These are phyloP conservation scores for Manis javanica DNA, from an alignment of 2,797 vertebrate species.

Conservation along the genomic window DNA sequence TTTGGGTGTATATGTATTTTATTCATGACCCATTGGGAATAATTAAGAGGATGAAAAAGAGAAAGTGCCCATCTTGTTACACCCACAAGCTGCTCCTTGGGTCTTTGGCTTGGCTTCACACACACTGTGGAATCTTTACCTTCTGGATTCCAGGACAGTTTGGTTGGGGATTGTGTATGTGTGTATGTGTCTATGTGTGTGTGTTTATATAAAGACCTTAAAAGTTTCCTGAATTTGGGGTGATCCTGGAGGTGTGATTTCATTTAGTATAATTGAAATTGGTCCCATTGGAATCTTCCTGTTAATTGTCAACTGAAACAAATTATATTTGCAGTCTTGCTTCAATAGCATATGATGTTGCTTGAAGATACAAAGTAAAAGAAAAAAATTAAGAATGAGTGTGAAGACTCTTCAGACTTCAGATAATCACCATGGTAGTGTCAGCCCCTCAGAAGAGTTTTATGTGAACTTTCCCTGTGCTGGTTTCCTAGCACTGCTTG, in stretches of 20 bases:
- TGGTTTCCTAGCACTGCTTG: background rate
- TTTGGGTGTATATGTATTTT: background rate
- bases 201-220: background rate
- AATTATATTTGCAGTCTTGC: constrained; percentile 1
- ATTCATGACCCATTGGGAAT: background rate
- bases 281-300: background rate
- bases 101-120: background rate
- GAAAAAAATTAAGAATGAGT: background rate
- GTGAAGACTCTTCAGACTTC: background rate
- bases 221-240: background rate
- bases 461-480: background rate
- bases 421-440: background rate
- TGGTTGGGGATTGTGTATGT: background rate
- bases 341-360: background rate
- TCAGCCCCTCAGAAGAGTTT: background rate
- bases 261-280: background rate
- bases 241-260: background rate
- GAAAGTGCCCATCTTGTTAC: background rate
- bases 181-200: too few relatives aligned
- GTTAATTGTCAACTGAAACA: background rate
- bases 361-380: background rate
- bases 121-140: background rate
- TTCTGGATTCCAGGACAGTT: background rate
- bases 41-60: background rate
- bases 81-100: background rate